phyloP scores from a whole-genome alignment of 2,797 vertebrate genomes.

The Cacajao melanocephalus region DNA sequence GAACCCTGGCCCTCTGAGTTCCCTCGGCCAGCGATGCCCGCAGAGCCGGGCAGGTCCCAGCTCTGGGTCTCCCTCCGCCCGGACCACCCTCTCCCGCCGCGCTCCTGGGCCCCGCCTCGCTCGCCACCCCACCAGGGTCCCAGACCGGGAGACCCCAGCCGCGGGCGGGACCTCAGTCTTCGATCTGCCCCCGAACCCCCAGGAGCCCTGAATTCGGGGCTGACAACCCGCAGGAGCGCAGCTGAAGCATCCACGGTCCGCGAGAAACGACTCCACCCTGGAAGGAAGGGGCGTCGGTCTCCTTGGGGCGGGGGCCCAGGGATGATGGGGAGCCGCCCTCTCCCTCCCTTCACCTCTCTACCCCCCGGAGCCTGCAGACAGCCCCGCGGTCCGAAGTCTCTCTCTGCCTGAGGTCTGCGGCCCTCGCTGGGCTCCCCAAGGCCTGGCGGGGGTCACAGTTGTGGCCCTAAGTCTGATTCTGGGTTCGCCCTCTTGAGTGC shows the following conservation, averaged over 20 bases:
- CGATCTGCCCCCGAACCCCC: not conserved
- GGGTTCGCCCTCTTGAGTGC: too few species aligned
- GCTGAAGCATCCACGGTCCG: not conserved
- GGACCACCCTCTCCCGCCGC: not conserved
- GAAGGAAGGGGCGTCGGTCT: too few species aligned
- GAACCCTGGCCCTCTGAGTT: not conserved
- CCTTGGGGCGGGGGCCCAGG: not conserved
- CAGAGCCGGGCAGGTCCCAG: too few species aligned
- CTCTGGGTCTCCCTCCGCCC: too few species aligned
- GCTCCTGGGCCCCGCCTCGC: not conserved
- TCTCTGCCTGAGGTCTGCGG: not conserved
- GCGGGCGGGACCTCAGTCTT: not conserved
- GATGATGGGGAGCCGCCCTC: rapidly evolving
- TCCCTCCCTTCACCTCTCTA: too few species aligned
- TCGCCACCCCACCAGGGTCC: not conserved
- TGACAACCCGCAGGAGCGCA: rapidly evolving
- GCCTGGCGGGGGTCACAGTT: not conserved
- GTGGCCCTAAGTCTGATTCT: too few species aligned
- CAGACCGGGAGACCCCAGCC: not conserved
- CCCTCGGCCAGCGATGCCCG: not conserved
- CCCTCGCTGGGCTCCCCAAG: not conserved
- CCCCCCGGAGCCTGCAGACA: not conserved
- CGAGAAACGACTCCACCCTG: not conserved
- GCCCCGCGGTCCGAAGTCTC: not conserved
- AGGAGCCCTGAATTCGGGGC: not conserved